Conservation (phyloP, 2,113 vertebrate species). For the Monopterus albus region DNA sequence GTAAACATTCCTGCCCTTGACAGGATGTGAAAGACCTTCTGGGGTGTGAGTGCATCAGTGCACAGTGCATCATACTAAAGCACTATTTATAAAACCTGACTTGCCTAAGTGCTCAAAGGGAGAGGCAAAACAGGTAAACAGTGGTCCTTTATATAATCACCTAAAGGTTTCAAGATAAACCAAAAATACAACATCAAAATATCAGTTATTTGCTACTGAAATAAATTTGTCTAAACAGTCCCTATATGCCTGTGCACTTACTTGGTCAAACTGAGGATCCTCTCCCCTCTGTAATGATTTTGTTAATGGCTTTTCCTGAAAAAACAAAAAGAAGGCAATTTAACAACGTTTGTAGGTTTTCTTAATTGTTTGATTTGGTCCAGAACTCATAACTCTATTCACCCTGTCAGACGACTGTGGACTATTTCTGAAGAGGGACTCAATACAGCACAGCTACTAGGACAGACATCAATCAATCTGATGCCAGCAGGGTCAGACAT, state of each 20-base stretch:
- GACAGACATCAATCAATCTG: slow-evolving; percentile 63
- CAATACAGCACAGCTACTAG: slow-evolving; percentile 63
- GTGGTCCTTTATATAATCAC: neutral
- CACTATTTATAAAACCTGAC: slow-evolving; percentile 9
- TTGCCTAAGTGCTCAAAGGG: neutral
- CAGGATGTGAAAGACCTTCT: slow-evolving; percentile 69
- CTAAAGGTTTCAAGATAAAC: slow-evolving; percentile 1
- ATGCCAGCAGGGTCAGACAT: slow-evolving; percentile 43
- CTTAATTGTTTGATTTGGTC: slow-evolving; percentile 3
- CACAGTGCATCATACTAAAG: slow-evolving; percentile 12
- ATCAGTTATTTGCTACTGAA: neutral
- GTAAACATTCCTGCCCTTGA: slow-evolving; percentile 78
- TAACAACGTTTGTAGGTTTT: neutral
- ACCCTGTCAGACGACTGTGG: neutral
- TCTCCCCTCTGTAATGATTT: slow-evolving; percentile 97
- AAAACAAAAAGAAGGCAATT: neutral
- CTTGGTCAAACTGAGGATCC: slow-evolving; percentile 98
- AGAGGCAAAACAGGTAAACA: neutral
- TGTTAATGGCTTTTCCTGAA: slow-evolving; percentile 94
- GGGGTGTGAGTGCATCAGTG: slow-evolving; percentile 71
- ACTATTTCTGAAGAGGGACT: slow-evolving; percentile 53
- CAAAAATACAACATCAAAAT: neutral
- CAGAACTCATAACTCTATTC: slow-evolving; percentile 18
- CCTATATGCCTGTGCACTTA: slow-evolving; percentile 74
- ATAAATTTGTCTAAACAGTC: neutral